These are phyloP conservation scores for Sturnus vulgaris DNA, from an alignment of 2,113 vertebrate genomes.

Conservation along the genomic window DNA sequence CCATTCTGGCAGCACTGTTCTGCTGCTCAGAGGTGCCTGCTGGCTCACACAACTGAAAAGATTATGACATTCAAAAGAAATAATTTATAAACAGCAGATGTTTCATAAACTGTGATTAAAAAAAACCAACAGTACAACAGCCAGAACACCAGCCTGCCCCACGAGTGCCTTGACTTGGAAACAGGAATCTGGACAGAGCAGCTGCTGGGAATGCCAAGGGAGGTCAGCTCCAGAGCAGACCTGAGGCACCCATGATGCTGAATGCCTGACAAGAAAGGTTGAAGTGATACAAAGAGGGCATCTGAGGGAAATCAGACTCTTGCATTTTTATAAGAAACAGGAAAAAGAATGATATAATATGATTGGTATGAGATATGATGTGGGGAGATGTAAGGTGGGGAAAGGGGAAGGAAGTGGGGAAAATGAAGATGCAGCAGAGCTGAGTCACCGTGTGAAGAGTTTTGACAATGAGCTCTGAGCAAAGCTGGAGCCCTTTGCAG, in stretches of 20 bases:
- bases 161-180: neutral
- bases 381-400: neutral
- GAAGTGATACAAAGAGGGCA: neutral
- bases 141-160: neutral
- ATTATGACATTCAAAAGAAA: conserved; percentile 34
- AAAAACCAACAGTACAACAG: neutral
- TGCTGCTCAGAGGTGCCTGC: neutral
- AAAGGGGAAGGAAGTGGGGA: neutral
- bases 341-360: neutral
- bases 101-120: conserved; percentile 45
- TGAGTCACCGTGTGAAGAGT: rapidly evolving
- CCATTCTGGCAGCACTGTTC: neutral
- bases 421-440: neutral
- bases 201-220: neutral
- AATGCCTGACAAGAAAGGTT: neutral
- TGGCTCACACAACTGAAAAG: neutral
- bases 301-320: neutral
- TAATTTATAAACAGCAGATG: conserved; percentile 55
- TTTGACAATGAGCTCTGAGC: neutral
- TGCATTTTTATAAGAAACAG: neutral
- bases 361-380: neutral
- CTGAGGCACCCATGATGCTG: neutral
- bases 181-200: neutral
- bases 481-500: neutral
- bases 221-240: neutral